These are phyloP conservation scores for Parnassius glacialis DNA, from an alignment of 2,888 invertebrate genomes.

Conservation along the genomic window DNA sequence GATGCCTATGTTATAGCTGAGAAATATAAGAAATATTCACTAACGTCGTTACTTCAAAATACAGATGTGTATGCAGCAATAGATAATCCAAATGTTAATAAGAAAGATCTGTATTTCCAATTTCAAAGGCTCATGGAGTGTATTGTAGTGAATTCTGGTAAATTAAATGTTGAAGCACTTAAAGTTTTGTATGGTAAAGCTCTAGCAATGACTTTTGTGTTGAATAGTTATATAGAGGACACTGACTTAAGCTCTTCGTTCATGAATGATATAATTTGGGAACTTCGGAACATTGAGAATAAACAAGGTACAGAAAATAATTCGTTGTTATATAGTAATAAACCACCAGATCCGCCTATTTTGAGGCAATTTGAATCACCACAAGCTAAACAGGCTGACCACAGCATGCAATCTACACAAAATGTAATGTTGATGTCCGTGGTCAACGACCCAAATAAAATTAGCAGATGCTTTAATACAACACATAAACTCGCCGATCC, in stretches of 20 bases:
- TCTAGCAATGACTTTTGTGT: slow-evolving; percentile 47
- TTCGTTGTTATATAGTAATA: neutral
- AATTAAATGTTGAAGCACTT: slow-evolving; percentile 41
- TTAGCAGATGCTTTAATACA: no score
- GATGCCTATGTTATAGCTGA: slow-evolving; percentile 35
- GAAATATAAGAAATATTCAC: slow-evolving; percentile 42
- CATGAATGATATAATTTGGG: slow-evolving; percentile 39
- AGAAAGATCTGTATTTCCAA: slow-evolving; percentile 44
- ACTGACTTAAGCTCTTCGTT: slow-evolving; percentile 7
- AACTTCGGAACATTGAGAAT: slow-evolving; percentile 31
- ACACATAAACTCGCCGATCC: no score
- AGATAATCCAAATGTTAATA: slow-evolving; percentile 25
- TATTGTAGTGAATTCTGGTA: slow-evolving; percentile 44
- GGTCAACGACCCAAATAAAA: no score
- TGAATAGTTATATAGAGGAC: slow-evolving; percentile 43
- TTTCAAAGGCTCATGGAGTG: slow-evolving; percentile 50
- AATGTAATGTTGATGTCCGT: neutral
- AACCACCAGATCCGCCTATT: slow-evolving; percentile 12
- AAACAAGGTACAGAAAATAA: neutral
- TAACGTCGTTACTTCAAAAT: slow-evolving; percentile 40
- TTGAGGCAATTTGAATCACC: slow-evolving; percentile 16
- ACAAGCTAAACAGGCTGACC: neutral
- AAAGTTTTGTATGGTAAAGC: slow-evolving; percentile 49
- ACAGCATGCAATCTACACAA: neutral
- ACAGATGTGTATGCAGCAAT: slow-evolving; percentile 29